These are phyloP conservation scores for Callyntrura sp. DNA, from an alignment of 2,888 invertebrate species.

Conservation along the genomic window DNA sequence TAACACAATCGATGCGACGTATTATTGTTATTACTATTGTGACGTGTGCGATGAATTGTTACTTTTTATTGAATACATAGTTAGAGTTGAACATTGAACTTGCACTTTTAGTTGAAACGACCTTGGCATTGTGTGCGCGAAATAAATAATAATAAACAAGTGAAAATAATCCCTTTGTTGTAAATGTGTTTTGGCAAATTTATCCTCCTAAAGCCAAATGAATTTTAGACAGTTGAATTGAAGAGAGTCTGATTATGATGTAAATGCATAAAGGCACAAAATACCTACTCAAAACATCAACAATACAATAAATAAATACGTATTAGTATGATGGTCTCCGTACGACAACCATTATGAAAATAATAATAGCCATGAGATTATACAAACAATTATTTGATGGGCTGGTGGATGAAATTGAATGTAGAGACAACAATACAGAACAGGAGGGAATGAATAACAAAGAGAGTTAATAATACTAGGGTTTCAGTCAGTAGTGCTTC, in stretches of 20 bases:
- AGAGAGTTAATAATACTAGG: conserved; percentile 67
- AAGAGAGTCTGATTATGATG: conserved; percentile 53
- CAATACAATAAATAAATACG: conserved; percentile 53
- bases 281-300: conserved; percentile 44
- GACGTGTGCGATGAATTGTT: conserved; percentile 56
- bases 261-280: conserved; percentile 46
- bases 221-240: conserved; percentile 53
- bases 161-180: conserved; percentile 53
- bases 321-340: conserved; percentile 58
- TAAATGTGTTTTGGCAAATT: conserved; percentile 46
- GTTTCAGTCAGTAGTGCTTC: conserved; percentile 52
- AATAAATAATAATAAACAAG: conserved; percentile 60
- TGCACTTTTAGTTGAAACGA: conserved; percentile 61
- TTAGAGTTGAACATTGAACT: conserved; percentile 70
- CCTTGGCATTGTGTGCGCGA: conserved; percentile 61
- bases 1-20: conserved; percentile 6
- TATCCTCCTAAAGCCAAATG: conserved; percentile 58
- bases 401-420: conserved; percentile 49
- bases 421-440: conserved; percentile 45
- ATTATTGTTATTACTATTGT: conserved; percentile 28
- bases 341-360: conserved; percentile 58
- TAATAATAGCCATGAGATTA: conserved; percentile 63
- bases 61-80: conserved; percentile 56
- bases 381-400: conserved; percentile 59
- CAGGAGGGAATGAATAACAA: conserved; percentile 44